A percentile compares a stretch with the other conserved stretches of the same genome.
phyloP scores from a whole-genome alignment of 2,113 vertebrate genomes.

The Equus przewalskii region DNA sequence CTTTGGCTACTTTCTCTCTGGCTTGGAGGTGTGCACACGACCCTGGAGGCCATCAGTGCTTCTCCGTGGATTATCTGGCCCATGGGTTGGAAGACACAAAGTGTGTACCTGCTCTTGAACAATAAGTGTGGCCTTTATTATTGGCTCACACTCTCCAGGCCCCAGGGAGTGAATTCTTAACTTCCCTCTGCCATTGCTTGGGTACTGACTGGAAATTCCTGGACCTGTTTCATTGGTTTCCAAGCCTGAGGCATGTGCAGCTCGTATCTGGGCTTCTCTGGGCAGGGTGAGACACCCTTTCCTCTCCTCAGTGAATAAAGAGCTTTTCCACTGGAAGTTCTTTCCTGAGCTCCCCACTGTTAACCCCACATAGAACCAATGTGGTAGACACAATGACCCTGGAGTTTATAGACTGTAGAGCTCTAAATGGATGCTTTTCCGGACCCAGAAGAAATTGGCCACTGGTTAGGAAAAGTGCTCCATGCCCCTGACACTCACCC shows the following conservation, averaged over 20 bases:
- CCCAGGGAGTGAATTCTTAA: not conserved
- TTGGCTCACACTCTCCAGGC: not conserved
- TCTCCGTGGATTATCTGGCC: not conserved
- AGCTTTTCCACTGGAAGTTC: not conserved
- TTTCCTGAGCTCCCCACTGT: not conserved
- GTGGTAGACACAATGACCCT: not conserved
- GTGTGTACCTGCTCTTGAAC: not conserved
- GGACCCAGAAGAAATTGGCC: not conserved
- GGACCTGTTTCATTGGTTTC: not conserved
- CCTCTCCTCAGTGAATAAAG: not conserved
- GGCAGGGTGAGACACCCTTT: not conserved
- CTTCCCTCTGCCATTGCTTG: not conserved
- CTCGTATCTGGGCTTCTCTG: not conserved
- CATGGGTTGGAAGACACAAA: not conserved
- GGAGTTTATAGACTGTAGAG: not conserved
- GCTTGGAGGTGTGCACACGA: not conserved
- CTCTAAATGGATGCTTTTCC: not conserved
- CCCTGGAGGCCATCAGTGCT: not conserved
- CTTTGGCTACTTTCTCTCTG: not conserved
- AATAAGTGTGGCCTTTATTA: not conserved
- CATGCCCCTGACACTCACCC: not conserved
- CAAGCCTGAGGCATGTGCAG: not conserved
- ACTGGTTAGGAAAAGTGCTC: not conserved
- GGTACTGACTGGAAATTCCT: not conserved
- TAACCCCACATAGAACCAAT: not conserved